Evolutionary conservation across 2,113 vertebrate genomes (phyloP).

Genomic region (Python bivittatus): DNA sequence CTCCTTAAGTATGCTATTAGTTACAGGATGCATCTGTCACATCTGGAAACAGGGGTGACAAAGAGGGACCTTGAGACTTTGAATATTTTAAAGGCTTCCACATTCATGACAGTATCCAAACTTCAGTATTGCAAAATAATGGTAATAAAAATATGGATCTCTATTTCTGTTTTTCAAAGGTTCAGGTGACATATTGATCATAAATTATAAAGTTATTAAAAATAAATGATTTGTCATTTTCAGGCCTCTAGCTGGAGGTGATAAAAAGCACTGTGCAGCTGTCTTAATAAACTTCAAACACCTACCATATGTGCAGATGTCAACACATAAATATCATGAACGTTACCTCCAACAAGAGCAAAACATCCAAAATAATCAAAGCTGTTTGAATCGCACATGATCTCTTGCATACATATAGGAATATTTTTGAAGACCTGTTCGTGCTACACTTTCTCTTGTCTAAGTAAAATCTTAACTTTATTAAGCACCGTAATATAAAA

Average conservation of each 20-base stretch:
- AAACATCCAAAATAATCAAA: neutral
- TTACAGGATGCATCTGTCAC: neutral
- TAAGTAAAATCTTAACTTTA: neutral
- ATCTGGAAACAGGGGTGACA: neutral
- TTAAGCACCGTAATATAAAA: neutral
- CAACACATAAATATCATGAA: slow-evolving; percentile 27
- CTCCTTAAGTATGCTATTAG: slow-evolving; percentile 1
- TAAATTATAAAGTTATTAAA: neutral
- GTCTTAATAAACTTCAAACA: slow-evolving; percentile 23
- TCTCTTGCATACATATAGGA: neutral
- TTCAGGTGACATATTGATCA: neutral
- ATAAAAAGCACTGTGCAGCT: neutral
- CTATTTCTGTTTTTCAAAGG: neutral
- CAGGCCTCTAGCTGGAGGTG: neutral
- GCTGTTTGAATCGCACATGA: neutral
- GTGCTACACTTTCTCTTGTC: neutral
- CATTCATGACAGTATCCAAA: neutral
- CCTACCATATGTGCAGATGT: neutral
- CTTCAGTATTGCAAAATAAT: neutral
- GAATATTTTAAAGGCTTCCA: neutral
- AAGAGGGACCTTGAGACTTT: neutral
- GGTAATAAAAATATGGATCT: neutral
- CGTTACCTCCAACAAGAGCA: slow-evolving; percentile 4
- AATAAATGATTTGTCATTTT: neutral
- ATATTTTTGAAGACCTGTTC: neutral